Evolutionary conservation across 2,888 invertebrate genomes (phyloP), one percentile per base, ranked within the genome.

Genomic region (Ceramica pisi): DNA sequence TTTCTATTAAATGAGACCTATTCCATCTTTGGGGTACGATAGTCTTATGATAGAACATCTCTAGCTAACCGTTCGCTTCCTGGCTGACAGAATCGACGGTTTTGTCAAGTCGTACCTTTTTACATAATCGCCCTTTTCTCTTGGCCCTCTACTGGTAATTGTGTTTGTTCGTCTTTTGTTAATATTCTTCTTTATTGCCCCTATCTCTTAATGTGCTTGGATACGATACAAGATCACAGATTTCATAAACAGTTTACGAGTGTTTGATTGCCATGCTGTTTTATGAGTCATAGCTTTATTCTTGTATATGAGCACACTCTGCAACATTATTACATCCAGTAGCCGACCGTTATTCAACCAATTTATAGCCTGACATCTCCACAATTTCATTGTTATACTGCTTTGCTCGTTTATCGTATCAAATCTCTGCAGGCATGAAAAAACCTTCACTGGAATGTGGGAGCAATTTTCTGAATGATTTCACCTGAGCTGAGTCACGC

Each of bases 381-480:
- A 78, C 78, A 65, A 67, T 78, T 70, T 66, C 70, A 73, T 73
- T 75, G 64, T 80, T 71, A 66, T 71, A 78, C 31, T 31, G 31
- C 31, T 31, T 31, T 6, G 31, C 5, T 31, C 71, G 26, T 65
- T 77, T 84, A 82, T 68, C 71, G 75, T 75, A 71, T 71, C 67
- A 69, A 74, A 81, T 81, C 70, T 69, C 74, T 73, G 70, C 81
- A 65, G 62, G 60, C 56, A 78, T 64, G 55, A 78, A 81, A 84
- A 85, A 76, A 64, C 62, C 70, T 64, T 78, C 78, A 26, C 19
- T n/a, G 75, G 66, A 70, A 71, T 86, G 84, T 82, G 77, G 81
- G 78, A 84, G 86, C 87, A 89, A 91, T 92, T 91, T 90, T 84
- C 89, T 89, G 86, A 91, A 91, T 91, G 90, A 90, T 90, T 90